These are phyloP conservation scores for Etheostoma cragini DNA, from an alignment of 2,113 vertebrate genomes.

Conservation along the genomic window DNA sequence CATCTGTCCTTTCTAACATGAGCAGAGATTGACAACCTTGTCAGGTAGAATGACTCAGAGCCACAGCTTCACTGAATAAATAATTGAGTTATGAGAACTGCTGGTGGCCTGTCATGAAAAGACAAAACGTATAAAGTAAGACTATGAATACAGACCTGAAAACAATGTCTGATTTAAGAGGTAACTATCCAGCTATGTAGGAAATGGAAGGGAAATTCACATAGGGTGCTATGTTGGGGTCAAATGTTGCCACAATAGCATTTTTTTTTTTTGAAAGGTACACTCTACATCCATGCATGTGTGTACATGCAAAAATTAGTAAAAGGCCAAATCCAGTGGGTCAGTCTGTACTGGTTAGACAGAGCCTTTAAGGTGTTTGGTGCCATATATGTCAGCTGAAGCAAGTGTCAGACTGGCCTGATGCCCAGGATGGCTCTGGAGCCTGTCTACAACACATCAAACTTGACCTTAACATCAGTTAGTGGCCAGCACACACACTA, in stretches of 20 bases:
- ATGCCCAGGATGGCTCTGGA: conserved; percentile 38
- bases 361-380: conserved; percentile 44
- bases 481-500: conserved; percentile 1
- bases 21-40: conserved; percentile 47
- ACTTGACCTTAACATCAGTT: conserved; percentile 44
- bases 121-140: conserved; percentile 22
- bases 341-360: conserved; percentile 34
- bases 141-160: conserved; percentile 6
- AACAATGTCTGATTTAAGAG: neutral
- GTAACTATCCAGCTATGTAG: neutral
- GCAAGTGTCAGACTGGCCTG: conserved; percentile 32
- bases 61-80: conserved; percentile 44
- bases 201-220: neutral
- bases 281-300: neutral
- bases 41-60: conserved; percentile 57
- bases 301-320: conserved; percentile 10
- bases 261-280: neutral
- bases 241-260: neutral
- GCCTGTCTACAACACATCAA: conserved; percentile 48
- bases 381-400: conserved; percentile 41
- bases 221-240: neutral
- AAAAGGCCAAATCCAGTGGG: conserved; percentile 41
- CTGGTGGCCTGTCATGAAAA: conserved; percentile 47
- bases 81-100: conserved; percentile 49
- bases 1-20: conserved; percentile 29